A percentile compares a stretch with the other conserved stretches of the same genome.
These are phyloP conservation scores for Dasyurus viverrinus DNA, from an alignment of 2,113 vertebrate species.

Conservation along the genomic window DNA sequence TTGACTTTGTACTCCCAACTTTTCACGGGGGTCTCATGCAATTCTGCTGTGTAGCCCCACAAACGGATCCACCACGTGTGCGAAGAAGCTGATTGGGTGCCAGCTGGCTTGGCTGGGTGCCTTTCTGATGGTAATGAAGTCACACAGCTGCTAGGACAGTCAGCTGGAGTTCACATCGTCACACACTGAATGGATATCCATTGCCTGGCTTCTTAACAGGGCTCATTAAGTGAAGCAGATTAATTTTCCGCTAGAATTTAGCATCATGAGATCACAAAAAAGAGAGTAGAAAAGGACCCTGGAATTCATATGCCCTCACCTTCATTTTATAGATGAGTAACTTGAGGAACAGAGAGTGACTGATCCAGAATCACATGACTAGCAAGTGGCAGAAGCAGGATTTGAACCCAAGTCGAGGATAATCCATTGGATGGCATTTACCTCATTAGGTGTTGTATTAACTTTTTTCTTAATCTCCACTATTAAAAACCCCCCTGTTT, in stretches of 20 bases:
- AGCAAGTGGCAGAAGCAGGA: not conserved
- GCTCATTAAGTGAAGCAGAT: slow-evolving; percentile 76
- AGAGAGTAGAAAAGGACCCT: not conserved
- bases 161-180: slow-evolving; percentile 88
- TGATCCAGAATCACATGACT: not conserved
- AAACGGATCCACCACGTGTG: slow-evolving; percentile 81
- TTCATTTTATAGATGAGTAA: not conserved
- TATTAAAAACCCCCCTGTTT: not conserved
- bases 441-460: not conserved
- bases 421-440: not conserved
- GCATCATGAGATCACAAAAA: not conserved
- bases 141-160: slow-evolving; percentile 89
- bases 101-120: slow-evolving; percentile 88
- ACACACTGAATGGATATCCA: slow-evolving; percentile 85
- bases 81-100: slow-evolving; percentile 83
- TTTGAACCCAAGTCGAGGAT: not conserved
- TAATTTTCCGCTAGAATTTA: not conserved
- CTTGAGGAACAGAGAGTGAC: not conserved
- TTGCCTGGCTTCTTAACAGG: slow-evolving; percentile 86
- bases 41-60: slow-evolving; percentile 81
- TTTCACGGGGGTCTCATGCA: slow-evolving; percentile 76
- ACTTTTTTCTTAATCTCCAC: not conserved
- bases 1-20: slow-evolving; percentile 74
- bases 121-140: slow-evolving; percentile 90
- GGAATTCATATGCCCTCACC: not conserved